Evolutionary conservation across 2,888 invertebrate species (phyloP).

Genomic region (Drosophila helvetica): DNA sequence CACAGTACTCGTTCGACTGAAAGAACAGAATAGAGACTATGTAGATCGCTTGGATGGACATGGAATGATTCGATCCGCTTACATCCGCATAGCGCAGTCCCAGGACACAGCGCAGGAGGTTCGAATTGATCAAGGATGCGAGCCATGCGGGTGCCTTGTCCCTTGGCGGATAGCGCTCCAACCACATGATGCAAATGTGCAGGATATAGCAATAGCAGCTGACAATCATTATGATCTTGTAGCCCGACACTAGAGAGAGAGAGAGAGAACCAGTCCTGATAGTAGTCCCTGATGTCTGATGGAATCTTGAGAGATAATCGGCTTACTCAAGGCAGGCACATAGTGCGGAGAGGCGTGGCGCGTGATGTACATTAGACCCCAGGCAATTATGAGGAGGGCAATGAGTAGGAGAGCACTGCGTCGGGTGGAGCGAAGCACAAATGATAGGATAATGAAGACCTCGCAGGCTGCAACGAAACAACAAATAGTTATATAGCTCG

Average conservation of each 20-base stretch:
- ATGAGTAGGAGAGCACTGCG: conserved; percentile 79
- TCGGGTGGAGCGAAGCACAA: conserved; percentile 75
- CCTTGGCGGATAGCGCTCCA: conserved; percentile 80
- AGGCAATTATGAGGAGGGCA: conserved; percentile 68
- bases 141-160: conserved; percentile 63
- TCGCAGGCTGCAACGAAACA: conserved; percentile 65
- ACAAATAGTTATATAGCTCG: too few species aligned
- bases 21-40: background rate
- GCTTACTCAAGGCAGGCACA: conserved; percentile 80
- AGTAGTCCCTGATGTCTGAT: background rate
- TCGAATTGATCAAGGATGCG: conserved; percentile 63
- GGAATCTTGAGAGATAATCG: background rate
- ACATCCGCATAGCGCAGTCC: conserved; percentile 78
- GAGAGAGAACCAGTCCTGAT: too few species aligned
- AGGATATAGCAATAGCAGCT: conserved; percentile 77
- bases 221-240: conserved; percentile 71
- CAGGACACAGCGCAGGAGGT: conserved; percentile 68
- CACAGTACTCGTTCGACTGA: conserved; percentile 75
- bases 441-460: conserved; percentile 76
- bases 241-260: conserved; percentile 69
- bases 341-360: conserved; percentile 80
- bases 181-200: conserved; percentile 79
- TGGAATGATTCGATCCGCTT: conserved; percentile 39
- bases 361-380: conserved; percentile 79
- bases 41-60: fast-evolving